Evolutionary conservation across 2,113 vertebrate genomes (phyloP).

Genomic region (Ondatra zibethicus): DNA sequence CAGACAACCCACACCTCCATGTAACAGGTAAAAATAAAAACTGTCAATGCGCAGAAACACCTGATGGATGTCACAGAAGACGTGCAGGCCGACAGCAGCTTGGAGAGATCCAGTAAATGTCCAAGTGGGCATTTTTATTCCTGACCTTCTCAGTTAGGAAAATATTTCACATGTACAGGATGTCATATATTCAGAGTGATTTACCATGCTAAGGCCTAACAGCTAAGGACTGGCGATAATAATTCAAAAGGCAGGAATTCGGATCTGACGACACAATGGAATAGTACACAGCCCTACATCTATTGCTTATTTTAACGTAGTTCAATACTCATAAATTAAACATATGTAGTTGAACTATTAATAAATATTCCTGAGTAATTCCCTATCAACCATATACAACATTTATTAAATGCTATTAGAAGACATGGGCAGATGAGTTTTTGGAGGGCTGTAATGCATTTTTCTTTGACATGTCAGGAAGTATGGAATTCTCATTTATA

Average conservation of each 20-base stretch:
- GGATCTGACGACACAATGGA: background rate
- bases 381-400: background rate
- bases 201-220: background rate
- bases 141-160: background rate
- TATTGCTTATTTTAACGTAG: background rate
- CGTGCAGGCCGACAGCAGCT: background rate
- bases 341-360: background rate
- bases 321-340: background rate
- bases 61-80: background rate
- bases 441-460: background rate
- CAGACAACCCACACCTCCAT: background rate
- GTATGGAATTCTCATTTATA: background rate
- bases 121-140: background rate
- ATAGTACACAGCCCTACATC: background rate
- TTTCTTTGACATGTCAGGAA: background rate
- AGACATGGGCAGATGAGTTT: background rate
- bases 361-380: background rate
- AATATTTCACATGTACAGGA: background rate
- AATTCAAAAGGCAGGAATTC: background rate
- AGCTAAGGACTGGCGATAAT: background rate
- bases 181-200: background rate
- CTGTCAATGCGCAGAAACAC: background rate
- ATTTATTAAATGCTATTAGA: background rate
- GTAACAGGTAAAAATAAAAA: background rate
- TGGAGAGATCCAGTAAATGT: background rate